Percentiles rank a stretch among this genome's conserved stretches.
Evolutionary conservation across 2,888 invertebrate species (phyloP).

Genomic region (Bimastos eiseni): DNA sequence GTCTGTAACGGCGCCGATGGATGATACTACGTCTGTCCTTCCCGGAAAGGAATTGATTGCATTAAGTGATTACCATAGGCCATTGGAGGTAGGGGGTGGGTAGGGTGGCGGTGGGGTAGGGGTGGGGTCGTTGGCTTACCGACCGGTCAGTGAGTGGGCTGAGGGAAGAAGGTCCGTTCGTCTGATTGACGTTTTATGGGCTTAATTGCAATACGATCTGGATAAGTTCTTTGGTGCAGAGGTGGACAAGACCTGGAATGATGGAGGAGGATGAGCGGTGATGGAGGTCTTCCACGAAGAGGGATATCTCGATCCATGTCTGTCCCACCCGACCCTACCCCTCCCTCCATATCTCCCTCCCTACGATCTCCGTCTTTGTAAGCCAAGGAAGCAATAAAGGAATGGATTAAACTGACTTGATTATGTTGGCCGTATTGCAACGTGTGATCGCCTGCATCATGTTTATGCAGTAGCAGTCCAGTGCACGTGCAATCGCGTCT

Average conservation of each 20-base stretch:
- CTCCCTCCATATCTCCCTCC: background rate
- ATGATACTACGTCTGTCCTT: background rate
- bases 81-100: background rate
- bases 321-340: too few species aligned
- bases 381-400: constrained; percentile 2
- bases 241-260: background rate
- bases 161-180: background rate
- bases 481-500: background rate
- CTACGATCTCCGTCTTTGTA: background rate
- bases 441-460: background rate
- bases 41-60: constrained; percentile 13
- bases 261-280: background rate
- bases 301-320: background rate
- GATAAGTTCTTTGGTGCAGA: background rate
- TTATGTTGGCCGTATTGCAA: background rate
- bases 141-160: background rate
- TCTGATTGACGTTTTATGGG: background rate
- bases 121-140: background rate
- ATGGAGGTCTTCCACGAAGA: background rate
- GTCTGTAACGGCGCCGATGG: background rate
- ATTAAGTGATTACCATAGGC: background rate
- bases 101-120: too few species aligned
- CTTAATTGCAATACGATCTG: background rate
- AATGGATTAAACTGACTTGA: background rate
- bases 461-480: background rate